phyloP scores from a whole-genome alignment of 2,888 invertebrate genomes.

The Acleris sparsana region DNA sequence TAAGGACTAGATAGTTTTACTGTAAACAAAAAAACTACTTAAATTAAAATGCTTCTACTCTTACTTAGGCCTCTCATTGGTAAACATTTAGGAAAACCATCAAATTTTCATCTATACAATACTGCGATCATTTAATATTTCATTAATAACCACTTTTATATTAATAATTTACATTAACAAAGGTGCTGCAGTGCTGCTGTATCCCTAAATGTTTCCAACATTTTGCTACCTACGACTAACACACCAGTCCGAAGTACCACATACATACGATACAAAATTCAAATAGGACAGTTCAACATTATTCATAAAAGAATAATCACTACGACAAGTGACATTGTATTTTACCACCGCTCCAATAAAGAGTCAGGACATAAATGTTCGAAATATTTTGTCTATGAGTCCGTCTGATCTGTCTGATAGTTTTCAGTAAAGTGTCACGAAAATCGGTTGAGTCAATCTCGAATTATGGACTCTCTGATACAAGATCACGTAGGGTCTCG shows the following conservation, averaged over 20 bases:
- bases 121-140: neutral
- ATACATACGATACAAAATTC: conserved; percentile 4
- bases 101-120: neutral
- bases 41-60: conserved; percentile 13
- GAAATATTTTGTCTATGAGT: no score
- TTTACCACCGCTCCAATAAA: neutral
- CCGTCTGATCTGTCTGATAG: no score
- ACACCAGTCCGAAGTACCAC: conserved; percentile 4
- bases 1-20: conserved; percentile 25
- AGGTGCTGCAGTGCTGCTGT: neutral
- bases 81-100: conserved; percentile 14
- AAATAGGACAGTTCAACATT: neutral
- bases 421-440: no score
- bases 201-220: conserved; percentile 21
- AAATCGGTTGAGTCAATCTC: no score
- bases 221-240: conserved; percentile 21
- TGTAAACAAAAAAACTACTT: conserved; percentile 9
- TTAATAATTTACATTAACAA: neutral
- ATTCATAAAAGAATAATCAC: neutral
- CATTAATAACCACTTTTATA: neutral
- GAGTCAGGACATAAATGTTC: no score
- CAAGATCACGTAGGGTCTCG: no score
- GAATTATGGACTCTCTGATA: no score
- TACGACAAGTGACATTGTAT: neutral
- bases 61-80: conserved; percentile 19